These are phyloP conservation scores for Cistogaster globosa DNA, from an alignment of 2,888 invertebrate genomes.

Conservation along the genomic window DNA sequence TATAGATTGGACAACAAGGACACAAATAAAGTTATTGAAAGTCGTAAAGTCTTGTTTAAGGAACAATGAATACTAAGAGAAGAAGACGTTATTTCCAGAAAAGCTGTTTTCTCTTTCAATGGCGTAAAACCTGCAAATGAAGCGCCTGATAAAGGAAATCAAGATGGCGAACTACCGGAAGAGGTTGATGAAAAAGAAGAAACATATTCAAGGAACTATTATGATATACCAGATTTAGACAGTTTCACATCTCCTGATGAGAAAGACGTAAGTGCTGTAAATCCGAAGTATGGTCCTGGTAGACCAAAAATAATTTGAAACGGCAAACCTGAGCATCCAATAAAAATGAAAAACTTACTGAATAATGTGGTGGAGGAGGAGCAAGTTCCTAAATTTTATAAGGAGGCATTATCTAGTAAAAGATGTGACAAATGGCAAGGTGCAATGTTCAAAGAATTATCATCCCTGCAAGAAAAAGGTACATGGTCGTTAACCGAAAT, in stretches of 20 bases:
- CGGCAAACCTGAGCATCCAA: too few species aligned
- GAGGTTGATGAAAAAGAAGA: neutral
- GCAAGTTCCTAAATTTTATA: neutral
- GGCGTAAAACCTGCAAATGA: too few species aligned
- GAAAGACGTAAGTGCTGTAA: neutral
- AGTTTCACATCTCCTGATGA: neutral
- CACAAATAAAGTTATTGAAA: neutral
- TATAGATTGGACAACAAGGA: too few species aligned
- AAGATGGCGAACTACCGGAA: neutral
- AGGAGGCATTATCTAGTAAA: neutral
- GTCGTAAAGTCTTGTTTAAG: neutral
- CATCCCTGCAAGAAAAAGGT: neutral
- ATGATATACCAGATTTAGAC: too few species aligned
- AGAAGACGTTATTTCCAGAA: too few species aligned
- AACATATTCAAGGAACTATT: neutral
- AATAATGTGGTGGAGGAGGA: constrained; percentile 18
- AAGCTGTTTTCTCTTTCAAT: too few species aligned
- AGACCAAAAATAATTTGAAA: too few species aligned
- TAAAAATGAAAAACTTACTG: too few species aligned
- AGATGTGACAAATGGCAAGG: too few species aligned
- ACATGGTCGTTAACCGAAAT: neutral
- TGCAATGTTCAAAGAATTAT: constrained; percentile 8
- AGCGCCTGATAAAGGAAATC: too few species aligned
- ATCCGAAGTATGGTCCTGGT: too few species aligned
- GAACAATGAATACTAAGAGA: neutral